Evolutionary conservation across 2,797 vertebrate genomes (phyloP).

Genomic region (Syncerus caffer): DNA sequence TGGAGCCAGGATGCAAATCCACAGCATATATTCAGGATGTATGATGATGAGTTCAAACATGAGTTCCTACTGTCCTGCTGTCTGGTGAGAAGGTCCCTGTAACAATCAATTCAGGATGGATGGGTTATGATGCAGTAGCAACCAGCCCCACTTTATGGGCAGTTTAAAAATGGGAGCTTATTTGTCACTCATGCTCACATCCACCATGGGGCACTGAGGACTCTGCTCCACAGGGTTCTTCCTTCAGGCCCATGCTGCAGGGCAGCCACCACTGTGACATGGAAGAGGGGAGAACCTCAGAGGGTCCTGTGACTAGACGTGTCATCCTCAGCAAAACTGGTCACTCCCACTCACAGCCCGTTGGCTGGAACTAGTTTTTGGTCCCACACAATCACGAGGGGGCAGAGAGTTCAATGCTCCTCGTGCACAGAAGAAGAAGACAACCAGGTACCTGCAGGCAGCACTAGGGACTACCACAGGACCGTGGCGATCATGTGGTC

Average conservation of each 20-base stretch:
- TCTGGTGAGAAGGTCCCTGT: background rate
- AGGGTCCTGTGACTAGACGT: background rate
- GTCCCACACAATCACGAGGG: background rate
- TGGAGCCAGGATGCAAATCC: background rate
- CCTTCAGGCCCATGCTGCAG: background rate
- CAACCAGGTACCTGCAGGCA: background rate
- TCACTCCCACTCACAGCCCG: background rate
- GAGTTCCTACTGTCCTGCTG: background rate
- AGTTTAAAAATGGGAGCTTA: background rate
- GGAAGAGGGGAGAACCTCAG: background rate
- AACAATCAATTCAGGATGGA: background rate
- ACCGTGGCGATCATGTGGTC: fast-evolving
- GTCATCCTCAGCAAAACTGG: background rate
- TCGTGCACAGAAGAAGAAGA: background rate
- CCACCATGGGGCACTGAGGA: background rate
- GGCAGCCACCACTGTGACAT: background rate
- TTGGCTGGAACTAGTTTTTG: background rate
- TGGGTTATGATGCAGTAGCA: background rate
- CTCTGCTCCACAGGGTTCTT: background rate
- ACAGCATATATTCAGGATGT: background rate
- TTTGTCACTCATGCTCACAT: background rate
- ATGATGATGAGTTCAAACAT: background rate
- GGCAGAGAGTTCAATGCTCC: background rate
- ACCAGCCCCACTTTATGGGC: background rate
- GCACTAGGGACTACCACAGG: fast-evolving